phyloP scores from a whole-genome alignment of 2,113 vertebrate genomes.

The Thermophis baileyi region DNA sequence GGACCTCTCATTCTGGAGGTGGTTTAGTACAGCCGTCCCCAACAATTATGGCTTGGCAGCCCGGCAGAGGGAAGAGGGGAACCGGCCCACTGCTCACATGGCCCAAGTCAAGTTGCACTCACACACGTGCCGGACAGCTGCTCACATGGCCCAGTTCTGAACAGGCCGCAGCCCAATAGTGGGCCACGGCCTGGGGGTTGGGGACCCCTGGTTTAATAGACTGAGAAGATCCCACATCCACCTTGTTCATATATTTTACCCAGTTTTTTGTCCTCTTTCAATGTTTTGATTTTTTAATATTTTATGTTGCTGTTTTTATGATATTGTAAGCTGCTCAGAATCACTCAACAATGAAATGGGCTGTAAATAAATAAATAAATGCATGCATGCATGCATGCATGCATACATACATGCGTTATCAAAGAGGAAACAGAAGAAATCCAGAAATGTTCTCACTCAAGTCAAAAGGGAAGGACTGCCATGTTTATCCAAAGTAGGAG shows the following conservation, averaged over 20 bases:
- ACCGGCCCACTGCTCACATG: rapidly evolving
- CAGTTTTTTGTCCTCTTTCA: background rate
- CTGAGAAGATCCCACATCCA: background rate
- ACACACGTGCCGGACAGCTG: too few species aligned
- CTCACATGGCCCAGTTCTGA: background rate
- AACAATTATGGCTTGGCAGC: background rate
- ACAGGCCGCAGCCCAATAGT: background rate
- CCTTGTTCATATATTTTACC: background rate
- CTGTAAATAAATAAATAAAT: background rate
- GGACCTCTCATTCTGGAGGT: background rate
- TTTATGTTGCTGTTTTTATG: background rate
- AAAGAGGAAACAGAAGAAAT: background rate
- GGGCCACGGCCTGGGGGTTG: too few species aligned
- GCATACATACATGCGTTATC: background rate
- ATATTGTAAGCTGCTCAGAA: background rate
- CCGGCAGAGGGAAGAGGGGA: background rate
- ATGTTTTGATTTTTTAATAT: background rate
- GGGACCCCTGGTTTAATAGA: background rate
- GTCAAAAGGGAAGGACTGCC: background rate
- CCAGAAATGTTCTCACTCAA: background rate
- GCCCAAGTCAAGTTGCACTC: too few species aligned
- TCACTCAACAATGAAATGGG: background rate
- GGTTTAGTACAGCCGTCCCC: background rate
- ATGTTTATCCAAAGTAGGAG: background rate
- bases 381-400: too few species aligned